These are phyloP conservation scores for Taenaris catops DNA, from an alignment of 2,888 invertebrate species.

Conservation along the genomic window DNA sequence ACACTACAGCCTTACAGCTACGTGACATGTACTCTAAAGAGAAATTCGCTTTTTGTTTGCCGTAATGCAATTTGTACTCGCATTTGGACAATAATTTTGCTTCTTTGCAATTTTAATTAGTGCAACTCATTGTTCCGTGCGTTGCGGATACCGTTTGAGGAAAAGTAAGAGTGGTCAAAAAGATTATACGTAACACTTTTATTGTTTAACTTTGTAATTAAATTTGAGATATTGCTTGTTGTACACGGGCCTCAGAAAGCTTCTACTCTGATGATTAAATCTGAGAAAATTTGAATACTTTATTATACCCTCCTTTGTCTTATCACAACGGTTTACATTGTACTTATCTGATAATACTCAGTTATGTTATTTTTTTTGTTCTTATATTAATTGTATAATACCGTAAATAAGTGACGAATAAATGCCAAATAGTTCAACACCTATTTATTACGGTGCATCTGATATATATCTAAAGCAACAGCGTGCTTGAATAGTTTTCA, in stretches of 20 bases:
- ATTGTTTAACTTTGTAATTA: constrained; percentile 10
- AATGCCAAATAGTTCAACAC: no score
- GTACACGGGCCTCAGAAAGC: neutral
- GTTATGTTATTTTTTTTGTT: no score
- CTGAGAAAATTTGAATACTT: no score
- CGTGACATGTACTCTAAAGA: constrained; percentile 24
- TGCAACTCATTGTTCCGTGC: constrained; percentile 18
- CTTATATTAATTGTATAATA: no score
- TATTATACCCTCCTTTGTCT: no score
- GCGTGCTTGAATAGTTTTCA: no score
- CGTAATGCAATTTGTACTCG: constrained; percentile 18
- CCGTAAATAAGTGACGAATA: no score
- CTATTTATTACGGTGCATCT: no score
- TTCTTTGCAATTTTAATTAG: constrained; percentile 34
- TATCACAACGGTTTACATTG: no score
- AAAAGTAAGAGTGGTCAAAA: constrained; percentile 27
- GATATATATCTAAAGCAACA: no score
- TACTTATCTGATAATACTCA: no score
- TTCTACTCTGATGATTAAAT: constrained; percentile 2
- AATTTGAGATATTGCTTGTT: constrained; percentile 1
- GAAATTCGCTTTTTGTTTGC: constrained; percentile 29
- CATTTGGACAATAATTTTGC: constrained; percentile 29
- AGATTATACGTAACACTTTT: constrained; percentile 11
- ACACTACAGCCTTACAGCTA: constrained; percentile 6
- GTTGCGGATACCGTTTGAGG: constrained; percentile 18